Conservation (phyloP, 2,797 vertebrate genomes). For the Onychomys torridus region DNA sequence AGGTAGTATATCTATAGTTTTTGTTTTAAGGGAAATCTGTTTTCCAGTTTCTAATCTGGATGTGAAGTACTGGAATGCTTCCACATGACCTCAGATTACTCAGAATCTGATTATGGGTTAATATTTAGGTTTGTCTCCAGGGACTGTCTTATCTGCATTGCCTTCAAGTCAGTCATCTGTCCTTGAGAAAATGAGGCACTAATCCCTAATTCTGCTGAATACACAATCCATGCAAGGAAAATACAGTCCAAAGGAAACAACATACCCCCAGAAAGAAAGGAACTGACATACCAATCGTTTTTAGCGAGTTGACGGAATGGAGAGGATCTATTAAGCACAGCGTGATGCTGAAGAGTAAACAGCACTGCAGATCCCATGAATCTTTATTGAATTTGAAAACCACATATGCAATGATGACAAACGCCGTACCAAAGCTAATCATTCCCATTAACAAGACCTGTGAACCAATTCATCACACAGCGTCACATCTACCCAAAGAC, state of each 20-base stretch:
- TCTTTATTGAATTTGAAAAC: conserved; percentile 44
- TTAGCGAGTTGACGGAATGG: conserved; percentile 65
- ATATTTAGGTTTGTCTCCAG: not conserved
- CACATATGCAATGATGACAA: conserved; percentile 43
- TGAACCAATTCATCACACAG: conserved; percentile 30
- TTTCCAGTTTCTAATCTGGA: not conserved
- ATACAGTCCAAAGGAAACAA: not conserved
- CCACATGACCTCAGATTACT: not conserved
- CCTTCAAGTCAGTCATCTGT: not conserved
- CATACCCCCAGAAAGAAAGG: not conserved
- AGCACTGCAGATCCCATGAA: conserved; percentile 65
- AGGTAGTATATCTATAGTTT: not conserved
- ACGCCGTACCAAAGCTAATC: conserved; percentile 40
- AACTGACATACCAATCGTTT: conserved; percentile 69
- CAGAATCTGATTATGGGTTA: not conserved
- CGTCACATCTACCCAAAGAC: conserved; percentile 13
- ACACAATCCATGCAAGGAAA: not conserved
- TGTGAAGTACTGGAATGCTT: not conserved
- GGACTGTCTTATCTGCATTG: not conserved
- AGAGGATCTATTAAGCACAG: conserved; percentile 74
- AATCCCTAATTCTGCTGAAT: not conserved
- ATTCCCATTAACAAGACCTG: conserved; percentile 72
- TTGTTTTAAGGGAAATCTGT: not conserved
- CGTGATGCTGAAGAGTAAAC: conserved; percentile 67
- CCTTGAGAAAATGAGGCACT: not conserved